Base-by-base conservation (phyloP, 2,888 invertebrate species). In the Sussaba pulchella region DNA sequence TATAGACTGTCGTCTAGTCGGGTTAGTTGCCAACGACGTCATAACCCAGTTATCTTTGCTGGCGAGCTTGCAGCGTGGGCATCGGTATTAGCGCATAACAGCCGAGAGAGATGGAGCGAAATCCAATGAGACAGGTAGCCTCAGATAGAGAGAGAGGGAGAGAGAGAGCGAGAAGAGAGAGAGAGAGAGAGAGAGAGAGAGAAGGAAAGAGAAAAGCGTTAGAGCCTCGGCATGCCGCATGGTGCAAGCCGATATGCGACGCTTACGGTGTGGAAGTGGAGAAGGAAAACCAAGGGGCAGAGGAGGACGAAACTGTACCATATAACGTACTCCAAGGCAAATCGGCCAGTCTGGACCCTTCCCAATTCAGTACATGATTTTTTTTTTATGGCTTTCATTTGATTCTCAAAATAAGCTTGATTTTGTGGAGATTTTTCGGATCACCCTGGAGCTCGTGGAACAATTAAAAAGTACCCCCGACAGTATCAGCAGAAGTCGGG, bases 1-100 rank as follows among this genome's bases (percentile, higher is more conserved):
- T 17, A 17, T 41, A 47, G 63, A 70, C 80, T 67, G 76, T 72
- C 67, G 76, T 81, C 80, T 76, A 76, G 80, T 76, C 76, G 72
- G 86, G 85, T 85, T 86, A 83, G 83, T 85, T 83, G 83, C 84
- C 85, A 84, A 82, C 85, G 84, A 87, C 87, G 87, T 88, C 88
- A 87, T 88, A 88, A 88, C 88, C 88, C 83, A 88, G 87, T 88
- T 88, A 87, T 75, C 81, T 80, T 71, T 63, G 41, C 63, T 76
- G 76, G 71, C 66, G 71, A 31, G 67, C 75, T 61, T 14, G 76
- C 72, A 63, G 47, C 61, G 74, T 52, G 59, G n/a, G 61, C 75
- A 39, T 67, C 24, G 31, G 80, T 72, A 76, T 76, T 72, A 76
- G 63, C 73, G 63, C 52, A 31, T 80, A 80, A 61, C 80, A 59